Conservation (phyloP, 2,797 vertebrate species). For the Cossypha niveicapilla region DNA sequence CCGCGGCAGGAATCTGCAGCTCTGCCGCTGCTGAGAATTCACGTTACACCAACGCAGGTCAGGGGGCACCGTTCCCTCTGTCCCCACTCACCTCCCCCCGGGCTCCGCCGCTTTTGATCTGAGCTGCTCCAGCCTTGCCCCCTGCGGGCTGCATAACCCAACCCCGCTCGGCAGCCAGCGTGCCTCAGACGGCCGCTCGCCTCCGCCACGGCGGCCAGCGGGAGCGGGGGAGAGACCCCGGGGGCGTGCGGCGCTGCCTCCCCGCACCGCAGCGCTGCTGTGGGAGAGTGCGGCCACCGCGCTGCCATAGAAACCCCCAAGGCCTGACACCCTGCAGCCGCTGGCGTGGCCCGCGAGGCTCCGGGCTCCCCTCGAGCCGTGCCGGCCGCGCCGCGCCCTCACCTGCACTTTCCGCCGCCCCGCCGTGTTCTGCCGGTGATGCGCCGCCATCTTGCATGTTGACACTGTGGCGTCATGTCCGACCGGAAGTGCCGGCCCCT, state of each 20-base stretch:
- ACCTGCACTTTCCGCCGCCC: slow-evolving; percentile 99
- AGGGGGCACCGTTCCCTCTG: background rate
- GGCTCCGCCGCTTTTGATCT: background rate
- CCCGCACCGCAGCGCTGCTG: rapidly evolving
- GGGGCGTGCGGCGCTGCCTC: background rate
- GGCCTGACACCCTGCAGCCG: background rate
- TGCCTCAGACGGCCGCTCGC: background rate
- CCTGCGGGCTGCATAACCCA: background rate
- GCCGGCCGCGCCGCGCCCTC: background rate
- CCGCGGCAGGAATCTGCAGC: rapidly evolving
- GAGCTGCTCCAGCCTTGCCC: background rate
- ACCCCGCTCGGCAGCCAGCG: background rate
- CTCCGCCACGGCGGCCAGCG: background rate
- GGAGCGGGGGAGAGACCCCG: background rate
- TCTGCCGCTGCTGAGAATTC: background rate
- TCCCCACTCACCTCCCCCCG: background rate
- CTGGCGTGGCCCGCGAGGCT: background rate
- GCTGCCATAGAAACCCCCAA: background rate
- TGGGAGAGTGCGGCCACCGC: rapidly evolving
- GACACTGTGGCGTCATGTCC: slow-evolving; percentile 90
- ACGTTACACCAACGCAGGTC: background rate
- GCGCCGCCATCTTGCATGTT: slow-evolving; percentile 99
- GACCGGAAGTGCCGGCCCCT: slow-evolving; percentile 54
- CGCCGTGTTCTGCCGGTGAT: slow-evolving; percentile 98
- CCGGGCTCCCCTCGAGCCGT: background rate